Evolutionary conservation across 2,797 vertebrate species (phyloP).

Genomic region (Echeneis naucrates): DNA sequence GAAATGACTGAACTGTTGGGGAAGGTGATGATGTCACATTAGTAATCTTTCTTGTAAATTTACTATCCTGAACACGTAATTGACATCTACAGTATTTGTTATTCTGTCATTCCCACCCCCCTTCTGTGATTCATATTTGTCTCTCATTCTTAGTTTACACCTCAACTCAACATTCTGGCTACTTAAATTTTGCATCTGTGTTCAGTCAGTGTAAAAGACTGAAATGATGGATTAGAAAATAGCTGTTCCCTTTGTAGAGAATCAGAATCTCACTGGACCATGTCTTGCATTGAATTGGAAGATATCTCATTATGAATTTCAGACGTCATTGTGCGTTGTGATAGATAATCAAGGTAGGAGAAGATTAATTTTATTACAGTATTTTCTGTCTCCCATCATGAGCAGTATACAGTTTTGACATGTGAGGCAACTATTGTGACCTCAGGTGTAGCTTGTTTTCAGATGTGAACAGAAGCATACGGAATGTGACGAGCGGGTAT

Average conservation of each 20-base stretch:
- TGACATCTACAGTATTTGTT: neutral
- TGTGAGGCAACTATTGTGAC: slow-evolving; percentile 2
- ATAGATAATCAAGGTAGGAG: slow-evolving; percentile 12
- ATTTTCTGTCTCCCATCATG: neutral
- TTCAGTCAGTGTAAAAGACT: neutral
- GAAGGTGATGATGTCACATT: neutral
- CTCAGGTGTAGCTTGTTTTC: slow-evolving; percentile 35
- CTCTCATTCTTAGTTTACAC: slow-evolving; percentile 1
- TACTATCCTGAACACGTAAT: neutral
- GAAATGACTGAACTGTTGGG: neutral
- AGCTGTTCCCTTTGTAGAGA: neutral
- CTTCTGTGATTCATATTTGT: neutral
- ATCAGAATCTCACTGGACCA: slow-evolving; percentile 11
- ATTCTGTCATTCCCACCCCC: no score
- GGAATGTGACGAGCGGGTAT: slow-evolving; percentile 9
- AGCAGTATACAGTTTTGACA: slow-evolving; percentile 18
- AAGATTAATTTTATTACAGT: slow-evolving; percentile 19
- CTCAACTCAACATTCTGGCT: neutral
- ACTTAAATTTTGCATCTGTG: neutral
- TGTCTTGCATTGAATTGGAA: neutral
- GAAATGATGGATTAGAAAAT: slow-evolving; percentile 11
- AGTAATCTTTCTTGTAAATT: neutral
- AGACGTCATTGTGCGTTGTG: neutral
- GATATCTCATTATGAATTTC: slow-evolving; percentile 15
- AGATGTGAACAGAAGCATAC: slow-evolving; percentile 19